Conservation (phyloP, 2,113 vertebrate species). For the rabbit (Oryctolagus cuniculus) region mOryCun1.1 NC_091434.1:132404501-132405000, state of each 20-base stretch:
- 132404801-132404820: not conserved
- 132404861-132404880: not conserved
- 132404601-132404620: too few species aligned
- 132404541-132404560: not conserved
- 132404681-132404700: not conserved
- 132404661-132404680: not conserved
- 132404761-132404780: conserved; percentile 11
- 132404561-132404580: not conserved
- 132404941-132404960: not conserved
- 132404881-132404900: conserved; percentile 14
- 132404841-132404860: not conserved
- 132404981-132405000: not conserved
- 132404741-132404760: not conserved
- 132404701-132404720: not conserved
- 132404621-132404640: too few species aligned
- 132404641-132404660: not conserved
- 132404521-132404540: not conserved
- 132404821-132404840: not conserved
- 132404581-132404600: rapidly evolving
- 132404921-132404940: not conserved
- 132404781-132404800: not conserved
- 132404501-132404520: not conserved
- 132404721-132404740: not conserved
- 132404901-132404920: not conserved
- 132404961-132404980: not conserved